A percentile compares a stretch with the other conserved stretches of the same genome.
These are phyloP conservation scores for Alces alces DNA, from an alignment of 2,113 vertebrate genomes.

Conservation along the genomic window DNA sequence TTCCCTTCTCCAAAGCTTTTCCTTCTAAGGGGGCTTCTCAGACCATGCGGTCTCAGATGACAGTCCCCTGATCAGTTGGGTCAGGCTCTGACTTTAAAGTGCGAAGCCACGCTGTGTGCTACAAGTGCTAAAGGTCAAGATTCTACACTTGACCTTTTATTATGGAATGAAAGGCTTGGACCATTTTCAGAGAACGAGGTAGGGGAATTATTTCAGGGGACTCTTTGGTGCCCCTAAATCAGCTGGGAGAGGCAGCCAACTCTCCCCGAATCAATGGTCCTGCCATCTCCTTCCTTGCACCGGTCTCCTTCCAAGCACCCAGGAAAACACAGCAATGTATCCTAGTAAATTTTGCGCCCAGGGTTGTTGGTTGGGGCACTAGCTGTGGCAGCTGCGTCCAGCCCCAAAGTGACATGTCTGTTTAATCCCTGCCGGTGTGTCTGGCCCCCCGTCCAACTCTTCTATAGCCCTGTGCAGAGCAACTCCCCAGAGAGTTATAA, in stretches of 20 bases:
- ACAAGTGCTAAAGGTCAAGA: neutral
- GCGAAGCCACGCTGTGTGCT: no score
- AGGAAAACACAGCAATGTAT: neutral
- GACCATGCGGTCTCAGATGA: neutral
- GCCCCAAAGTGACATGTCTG: slow-evolving; percentile 49
- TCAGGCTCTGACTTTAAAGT: neutral
- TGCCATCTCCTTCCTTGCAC: neutral
- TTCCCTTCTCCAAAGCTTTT: neutral
- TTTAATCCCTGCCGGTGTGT: slow-evolving; percentile 55
- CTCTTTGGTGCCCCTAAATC: neutral
- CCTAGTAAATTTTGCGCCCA: neutral
- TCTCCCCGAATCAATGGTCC: neutral
- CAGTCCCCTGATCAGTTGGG: no score
- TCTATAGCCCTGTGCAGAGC: slow-evolving; percentile 65
- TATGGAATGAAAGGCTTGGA: neutral
- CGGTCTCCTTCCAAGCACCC: neutral
- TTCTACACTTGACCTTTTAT: neutral
- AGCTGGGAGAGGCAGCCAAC: neutral
- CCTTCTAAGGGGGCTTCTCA: neutral
- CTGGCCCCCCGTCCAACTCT: slow-evolving; percentile 22
- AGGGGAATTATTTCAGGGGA: neutral
- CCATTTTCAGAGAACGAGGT: neutral
- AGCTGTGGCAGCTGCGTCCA: slow-evolving; percentile 65
- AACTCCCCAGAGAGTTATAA: slow-evolving; percentile 69
- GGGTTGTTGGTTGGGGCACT: slow-evolving; percentile 67